Percentiles rank a stretch among this genome's conserved stretches.
Conservation (phyloP, 2,888 invertebrate species). For the Dynastes tityus region DNA sequence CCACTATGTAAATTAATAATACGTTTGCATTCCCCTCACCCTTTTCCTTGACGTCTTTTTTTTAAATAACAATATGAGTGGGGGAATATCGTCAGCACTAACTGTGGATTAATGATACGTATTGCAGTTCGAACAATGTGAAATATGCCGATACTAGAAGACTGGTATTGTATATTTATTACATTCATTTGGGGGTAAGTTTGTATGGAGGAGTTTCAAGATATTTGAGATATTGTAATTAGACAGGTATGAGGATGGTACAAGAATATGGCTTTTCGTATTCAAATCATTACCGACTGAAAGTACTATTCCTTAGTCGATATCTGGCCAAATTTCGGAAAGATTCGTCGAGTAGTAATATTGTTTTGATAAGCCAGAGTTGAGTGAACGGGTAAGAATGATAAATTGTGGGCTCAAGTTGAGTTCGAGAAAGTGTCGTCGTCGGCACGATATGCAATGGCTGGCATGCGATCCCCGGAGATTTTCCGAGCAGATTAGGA, state of each 20-base stretch:
- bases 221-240: background rate
- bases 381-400: slow-evolving; percentile 3
- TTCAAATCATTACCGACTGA: too few relatives aligned
- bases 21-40: too few relatives aligned
- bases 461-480: background rate
- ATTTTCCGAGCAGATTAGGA: background rate
- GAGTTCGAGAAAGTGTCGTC: background rate
- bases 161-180: background rate
- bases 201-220: background rate
- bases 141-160: background rate
- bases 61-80: too few relatives aligned
- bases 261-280: too few relatives aligned
- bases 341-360: background rate
- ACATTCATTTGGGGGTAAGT: background rate
- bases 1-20: too few relatives aligned
- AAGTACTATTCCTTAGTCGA: too few relatives aligned
- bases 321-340: too few relatives aligned
- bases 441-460: background rate
- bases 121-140: too few relatives aligned
- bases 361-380: background rate
- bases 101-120: too few relatives aligned
- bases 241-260: background rate
- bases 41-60: too few relatives aligned
- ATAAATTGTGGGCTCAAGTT: background rate
- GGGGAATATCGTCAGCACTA: too few relatives aligned